phyloP scores from a whole-genome alignment of 2,113 vertebrate genomes.

The Cyrtonyx montezumae region DNA sequence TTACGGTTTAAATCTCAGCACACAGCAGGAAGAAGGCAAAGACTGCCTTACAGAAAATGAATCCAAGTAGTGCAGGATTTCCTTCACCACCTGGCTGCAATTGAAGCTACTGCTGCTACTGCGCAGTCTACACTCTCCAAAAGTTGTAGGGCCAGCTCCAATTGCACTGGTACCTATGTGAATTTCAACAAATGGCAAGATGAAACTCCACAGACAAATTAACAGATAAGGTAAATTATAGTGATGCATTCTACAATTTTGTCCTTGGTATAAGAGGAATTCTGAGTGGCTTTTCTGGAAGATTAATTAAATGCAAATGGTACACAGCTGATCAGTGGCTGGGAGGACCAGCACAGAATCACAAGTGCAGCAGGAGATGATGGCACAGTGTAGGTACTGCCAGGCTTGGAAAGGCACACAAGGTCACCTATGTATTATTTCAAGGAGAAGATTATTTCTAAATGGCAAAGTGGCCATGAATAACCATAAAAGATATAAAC shows the following conservation, averaged over 20 bases:
- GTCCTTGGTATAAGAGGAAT: neutral
- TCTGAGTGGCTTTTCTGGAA: neutral
- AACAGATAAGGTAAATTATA: neutral
- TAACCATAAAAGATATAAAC: conserved; percentile 8
- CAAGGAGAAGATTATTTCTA: neutral
- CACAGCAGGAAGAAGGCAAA: conserved; percentile 54
- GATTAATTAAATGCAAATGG: neutral
- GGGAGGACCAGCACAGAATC: neutral
- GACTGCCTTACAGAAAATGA: neutral
- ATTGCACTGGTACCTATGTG: neutral
- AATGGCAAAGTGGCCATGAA: neutral
- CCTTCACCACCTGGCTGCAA: conserved; percentile 39
- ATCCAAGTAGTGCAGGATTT: conserved; percentile 63
- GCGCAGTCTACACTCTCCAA: neutral
- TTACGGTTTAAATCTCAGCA: neutral
- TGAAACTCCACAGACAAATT: neutral
- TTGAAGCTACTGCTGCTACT: conserved; percentile 33
- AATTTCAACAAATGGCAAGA: neutral
- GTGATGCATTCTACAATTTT: neutral
- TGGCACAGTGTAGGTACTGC: neutral
- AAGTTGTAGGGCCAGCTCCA: neutral
- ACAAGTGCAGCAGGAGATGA: neutral
- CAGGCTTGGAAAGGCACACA: neutral
- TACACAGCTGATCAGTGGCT: neutral
- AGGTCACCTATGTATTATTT: neutral